These are phyloP conservation scores for Holocentrus rufus DNA, from an alignment of 2,797 vertebrate genomes.

Conservation along the genomic window DNA sequence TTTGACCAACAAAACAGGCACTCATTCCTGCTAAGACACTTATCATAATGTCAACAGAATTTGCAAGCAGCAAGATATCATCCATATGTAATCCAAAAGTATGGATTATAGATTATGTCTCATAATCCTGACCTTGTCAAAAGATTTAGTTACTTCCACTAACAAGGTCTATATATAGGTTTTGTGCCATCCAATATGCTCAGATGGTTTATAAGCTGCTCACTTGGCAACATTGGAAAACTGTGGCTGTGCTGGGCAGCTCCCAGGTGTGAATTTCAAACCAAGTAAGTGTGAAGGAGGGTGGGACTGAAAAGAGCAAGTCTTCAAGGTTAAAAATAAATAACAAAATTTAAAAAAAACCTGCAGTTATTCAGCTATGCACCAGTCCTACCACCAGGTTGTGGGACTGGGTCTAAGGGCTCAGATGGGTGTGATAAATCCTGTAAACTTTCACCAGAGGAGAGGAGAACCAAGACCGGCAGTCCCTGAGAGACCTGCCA, in stretches of 20 bases:
- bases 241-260: neutral
- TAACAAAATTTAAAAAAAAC: neutral
- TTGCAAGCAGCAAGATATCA: neutral
- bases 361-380: conserved; percentile 27
- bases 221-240: neutral
- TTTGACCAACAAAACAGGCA: conserved; percentile 26
- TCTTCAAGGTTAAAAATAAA: conserved; percentile 3
- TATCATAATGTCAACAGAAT: conserved; percentile 3
- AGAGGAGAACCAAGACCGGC: conserved; percentile 7
- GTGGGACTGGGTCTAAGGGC: conserved; percentile 8
- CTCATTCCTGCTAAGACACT: conserved; percentile 10
- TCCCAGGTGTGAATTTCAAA: too few relatives aligned
- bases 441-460: conserved; percentile 20
- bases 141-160: neutral
- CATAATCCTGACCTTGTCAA: neutral
- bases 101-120: neutral
- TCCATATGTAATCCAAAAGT: neutral
- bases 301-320: too few relatives aligned
- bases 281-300: too few relatives aligned
- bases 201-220: neutral
- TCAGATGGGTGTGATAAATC: conserved; percentile 34
- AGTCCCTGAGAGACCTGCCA: conserved; percentile 8
- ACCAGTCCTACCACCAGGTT: neutral
- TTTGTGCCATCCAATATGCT: neutral
- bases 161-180: neutral